A percentile compares a stretch with the other conserved stretches of the same genome.
Conservation (phyloP, 2,113 vertebrate species). For the Ceuthmochares aereus region DNA sequence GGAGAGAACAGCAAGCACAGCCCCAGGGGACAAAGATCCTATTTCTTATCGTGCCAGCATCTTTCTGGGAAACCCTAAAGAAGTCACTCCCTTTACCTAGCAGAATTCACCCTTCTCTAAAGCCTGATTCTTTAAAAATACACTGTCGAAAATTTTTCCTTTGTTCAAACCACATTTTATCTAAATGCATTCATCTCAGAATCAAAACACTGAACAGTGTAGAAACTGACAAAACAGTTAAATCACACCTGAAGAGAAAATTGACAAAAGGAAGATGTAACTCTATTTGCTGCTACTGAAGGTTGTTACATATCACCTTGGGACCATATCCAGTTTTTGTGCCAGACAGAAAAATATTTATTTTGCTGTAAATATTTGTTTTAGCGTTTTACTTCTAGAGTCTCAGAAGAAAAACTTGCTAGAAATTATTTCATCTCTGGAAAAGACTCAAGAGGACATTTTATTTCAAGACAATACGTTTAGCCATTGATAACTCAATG, state of each 20-base stretch:
- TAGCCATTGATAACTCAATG: neutral
- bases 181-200: neutral
- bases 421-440: neutral
- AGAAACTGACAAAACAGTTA: neutral
- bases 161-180: neutral
- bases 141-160: neutral
- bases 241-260: neutral
- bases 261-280: neutral
- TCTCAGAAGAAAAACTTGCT: neutral
- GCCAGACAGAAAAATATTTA: neutral
- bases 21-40: neutral
- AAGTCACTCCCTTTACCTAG: neutral
- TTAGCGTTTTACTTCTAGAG: neutral
- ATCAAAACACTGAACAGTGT: neutral
- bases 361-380: neutral
- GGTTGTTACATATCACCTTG: neutral
- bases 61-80: neutral
- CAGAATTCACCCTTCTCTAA: neutral
- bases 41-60: neutral
- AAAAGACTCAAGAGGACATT: neutral
- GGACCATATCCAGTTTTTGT: neutral
- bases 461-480: neutral
- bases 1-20: neutral
- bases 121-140: neutral
- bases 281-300: neutral